These are phyloP conservation scores for Scopus umbretta DNA, from an alignment of 2,113 vertebrate genomes.

Conservation along the genomic window DNA sequence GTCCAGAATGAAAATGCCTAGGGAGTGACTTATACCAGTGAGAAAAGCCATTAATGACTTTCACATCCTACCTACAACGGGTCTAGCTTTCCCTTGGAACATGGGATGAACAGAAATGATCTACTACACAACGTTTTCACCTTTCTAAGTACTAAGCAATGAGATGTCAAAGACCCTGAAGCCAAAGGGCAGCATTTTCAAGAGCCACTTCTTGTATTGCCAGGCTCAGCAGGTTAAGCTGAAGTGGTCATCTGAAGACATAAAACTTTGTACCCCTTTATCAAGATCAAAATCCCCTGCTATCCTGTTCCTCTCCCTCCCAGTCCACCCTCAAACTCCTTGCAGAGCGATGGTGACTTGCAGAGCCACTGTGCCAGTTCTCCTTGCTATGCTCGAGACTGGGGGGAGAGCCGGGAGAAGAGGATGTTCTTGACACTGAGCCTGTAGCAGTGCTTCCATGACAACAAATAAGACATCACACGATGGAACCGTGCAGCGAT, in stretches of 20 bases:
- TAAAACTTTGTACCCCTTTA: neutral
- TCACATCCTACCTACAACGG: neutral
- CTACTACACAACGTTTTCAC: neutral
- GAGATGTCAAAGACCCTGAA: neutral
- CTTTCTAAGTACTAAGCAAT: neutral
- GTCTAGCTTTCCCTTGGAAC: neutral
- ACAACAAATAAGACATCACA: constrained; percentile 64
- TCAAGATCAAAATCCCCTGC: neutral
- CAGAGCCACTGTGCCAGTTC: neutral
- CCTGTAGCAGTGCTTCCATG: constrained; percentile 57
- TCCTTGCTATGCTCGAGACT: neutral
- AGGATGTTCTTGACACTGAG: constrained; percentile 30
- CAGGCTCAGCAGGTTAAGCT: neutral
- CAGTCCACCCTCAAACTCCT: neutral
- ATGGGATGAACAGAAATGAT: neutral
- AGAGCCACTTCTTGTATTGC: neutral
- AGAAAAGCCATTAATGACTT: neutral
- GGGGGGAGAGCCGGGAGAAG: rapidly evolving
- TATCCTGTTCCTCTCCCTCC: neutral
- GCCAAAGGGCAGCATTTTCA: neutral
- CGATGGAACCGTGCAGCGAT: neutral
- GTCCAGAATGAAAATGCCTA: neutral
- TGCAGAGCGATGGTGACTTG: neutral
- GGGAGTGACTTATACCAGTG: neutral
- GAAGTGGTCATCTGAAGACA: neutral